These are phyloP conservation scores for Drosophila parabipectinata DNA, from an alignment of 1,140 invertebrate species.

Conservation along the genomic window DNA sequence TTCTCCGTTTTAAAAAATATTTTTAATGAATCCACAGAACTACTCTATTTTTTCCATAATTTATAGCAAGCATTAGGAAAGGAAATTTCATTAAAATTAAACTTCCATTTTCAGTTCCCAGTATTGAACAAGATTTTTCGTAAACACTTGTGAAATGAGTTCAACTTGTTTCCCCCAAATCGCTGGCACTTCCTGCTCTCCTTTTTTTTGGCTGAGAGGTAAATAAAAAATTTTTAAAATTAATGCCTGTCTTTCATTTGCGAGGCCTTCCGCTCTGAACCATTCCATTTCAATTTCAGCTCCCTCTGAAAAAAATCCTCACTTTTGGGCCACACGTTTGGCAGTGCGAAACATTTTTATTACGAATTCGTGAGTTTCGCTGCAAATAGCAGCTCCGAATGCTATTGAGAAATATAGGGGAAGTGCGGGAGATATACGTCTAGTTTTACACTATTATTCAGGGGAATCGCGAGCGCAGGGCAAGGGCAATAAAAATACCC, in stretches of 20 bases:
- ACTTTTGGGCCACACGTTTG: slow-evolving; percentile 68
- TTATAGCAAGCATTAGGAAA: neutral
- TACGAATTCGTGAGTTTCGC: slow-evolving; percentile 75
- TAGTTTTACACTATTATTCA: slow-evolving; percentile 64
- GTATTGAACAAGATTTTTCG: neutral
- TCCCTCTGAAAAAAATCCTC: slow-evolving; percentile 25
- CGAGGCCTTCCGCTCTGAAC: slow-evolving; percentile 8
- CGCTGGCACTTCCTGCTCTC: slow-evolving; percentile 15
- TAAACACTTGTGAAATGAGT: slow-evolving; percentile 33
- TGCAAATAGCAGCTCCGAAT: slow-evolving; percentile 56
- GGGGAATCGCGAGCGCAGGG: slow-evolving; percentile 47
- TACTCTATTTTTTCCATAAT: no score
- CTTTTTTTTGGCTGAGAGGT: slow-evolving; percentile 18
- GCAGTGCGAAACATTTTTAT: slow-evolving; percentile 73
- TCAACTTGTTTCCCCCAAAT: slow-evolving; percentile 29
- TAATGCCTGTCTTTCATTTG: slow-evolving; percentile 36
- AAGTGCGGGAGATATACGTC: slow-evolving; percentile 41
- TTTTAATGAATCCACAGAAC: no score
- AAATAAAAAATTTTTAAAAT: slow-evolving; percentile 34
- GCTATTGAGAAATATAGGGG: slow-evolving; percentile 25
- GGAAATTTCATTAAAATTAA: neutral
- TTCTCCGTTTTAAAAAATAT: neutral
- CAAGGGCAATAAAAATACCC: slow-evolving; percentile 69
- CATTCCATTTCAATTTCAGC: slow-evolving; percentile 25
- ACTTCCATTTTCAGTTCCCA: no score